Evolutionary conservation across 2,888 invertebrate species (phyloP).

Genomic region (Corythucha ciliata): DNA sequence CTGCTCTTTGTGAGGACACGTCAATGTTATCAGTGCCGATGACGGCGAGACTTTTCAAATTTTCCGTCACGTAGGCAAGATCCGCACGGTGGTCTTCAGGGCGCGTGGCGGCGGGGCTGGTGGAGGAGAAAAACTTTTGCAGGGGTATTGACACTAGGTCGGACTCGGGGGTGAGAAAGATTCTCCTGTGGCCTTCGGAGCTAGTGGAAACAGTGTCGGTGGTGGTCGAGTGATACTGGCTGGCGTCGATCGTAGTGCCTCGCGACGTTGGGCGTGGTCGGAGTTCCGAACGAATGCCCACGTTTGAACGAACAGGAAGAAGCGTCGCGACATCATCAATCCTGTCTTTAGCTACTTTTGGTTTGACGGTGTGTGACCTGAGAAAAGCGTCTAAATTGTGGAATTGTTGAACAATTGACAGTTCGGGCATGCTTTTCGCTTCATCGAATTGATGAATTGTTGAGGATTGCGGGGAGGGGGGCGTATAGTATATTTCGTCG

Average conservation of each 20-base stretch:
- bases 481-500: slow-evolving; percentile 19
- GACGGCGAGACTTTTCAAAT: slow-evolving; percentile 21
- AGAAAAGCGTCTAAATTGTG: slow-evolving; percentile 32
- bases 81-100: slow-evolving; percentile 5
- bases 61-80: slow-evolving; percentile 25
- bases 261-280: slow-evolving; percentile 30
- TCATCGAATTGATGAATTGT: slow-evolving; percentile 17
- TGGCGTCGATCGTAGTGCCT: neutral
- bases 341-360: slow-evolving; percentile 18
- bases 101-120: slow-evolving; percentile 6
- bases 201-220: slow-evolving; percentile 12
- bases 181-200: neutral
- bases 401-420: slow-evolving; percentile 35
- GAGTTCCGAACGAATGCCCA: slow-evolving; percentile 61
- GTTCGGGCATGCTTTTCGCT: slow-evolving; percentile 30
- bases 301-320: slow-evolving; percentile 68
- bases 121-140: slow-evolving; percentile 21
- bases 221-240: slow-evolving; percentile 9
- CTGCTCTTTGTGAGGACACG: slow-evolving; percentile 19
- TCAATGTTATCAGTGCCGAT: slow-evolving; percentile 21
- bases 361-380: slow-evolving; percentile 25
- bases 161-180: slow-evolving; percentile 14
- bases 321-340: slow-evolving; percentile 49
- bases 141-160: slow-evolving; percentile 22
- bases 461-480: slow-evolving; percentile 7